These are phyloP conservation scores for Crematogaster levior DNA, from an alignment of 2,888 invertebrate species.

Conservation along the genomic window DNA sequence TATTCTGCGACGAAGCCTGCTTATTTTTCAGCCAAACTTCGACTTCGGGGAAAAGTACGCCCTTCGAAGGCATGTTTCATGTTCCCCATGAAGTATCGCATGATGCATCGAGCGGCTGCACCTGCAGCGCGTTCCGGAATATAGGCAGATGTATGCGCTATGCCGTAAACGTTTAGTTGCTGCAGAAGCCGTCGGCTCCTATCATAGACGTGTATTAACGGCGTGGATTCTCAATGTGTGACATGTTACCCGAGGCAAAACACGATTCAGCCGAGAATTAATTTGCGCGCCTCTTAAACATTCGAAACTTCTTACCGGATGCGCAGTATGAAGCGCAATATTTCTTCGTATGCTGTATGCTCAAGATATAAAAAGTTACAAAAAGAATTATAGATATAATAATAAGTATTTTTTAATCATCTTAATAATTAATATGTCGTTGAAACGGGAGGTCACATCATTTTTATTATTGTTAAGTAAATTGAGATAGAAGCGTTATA, in stretches of 20 bases:
- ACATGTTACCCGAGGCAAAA: conserved; percentile 7
- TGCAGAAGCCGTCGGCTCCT: conserved; percentile 13
- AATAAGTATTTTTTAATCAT: not conserved
- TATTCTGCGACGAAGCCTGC: not conserved
- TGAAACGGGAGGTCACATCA: not conserved
- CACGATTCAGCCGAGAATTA: conserved; percentile 19
- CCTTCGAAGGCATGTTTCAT: not conserved
- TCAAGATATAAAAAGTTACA: not conserved
- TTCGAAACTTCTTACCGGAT: not conserved
- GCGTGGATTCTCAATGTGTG: not conserved
- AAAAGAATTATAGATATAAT: not conserved
- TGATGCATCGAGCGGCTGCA: conserved; percentile 1
- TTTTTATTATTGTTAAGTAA: not conserved
- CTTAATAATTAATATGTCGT: not conserved
- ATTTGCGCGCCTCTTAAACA: not conserved
- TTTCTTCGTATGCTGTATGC: not conserved
- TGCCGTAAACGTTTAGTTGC: conserved; percentile 30
- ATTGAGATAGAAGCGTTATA: not conserved
- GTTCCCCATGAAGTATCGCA: not conserved
- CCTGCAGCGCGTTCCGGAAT: conserved; percentile 1
- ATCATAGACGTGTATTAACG: conserved; percentile 6
- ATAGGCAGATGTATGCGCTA: conserved; percentile 10
- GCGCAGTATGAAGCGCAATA: not conserved
- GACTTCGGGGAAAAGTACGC: conserved; percentile 11
- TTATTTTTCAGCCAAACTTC: conserved; percentile 4